Evolutionary conservation across 1,140 invertebrate genomes (phyloP), one percentile per base, ranked within the genome.

Genomic region (Heliconius hermathena): DNA sequence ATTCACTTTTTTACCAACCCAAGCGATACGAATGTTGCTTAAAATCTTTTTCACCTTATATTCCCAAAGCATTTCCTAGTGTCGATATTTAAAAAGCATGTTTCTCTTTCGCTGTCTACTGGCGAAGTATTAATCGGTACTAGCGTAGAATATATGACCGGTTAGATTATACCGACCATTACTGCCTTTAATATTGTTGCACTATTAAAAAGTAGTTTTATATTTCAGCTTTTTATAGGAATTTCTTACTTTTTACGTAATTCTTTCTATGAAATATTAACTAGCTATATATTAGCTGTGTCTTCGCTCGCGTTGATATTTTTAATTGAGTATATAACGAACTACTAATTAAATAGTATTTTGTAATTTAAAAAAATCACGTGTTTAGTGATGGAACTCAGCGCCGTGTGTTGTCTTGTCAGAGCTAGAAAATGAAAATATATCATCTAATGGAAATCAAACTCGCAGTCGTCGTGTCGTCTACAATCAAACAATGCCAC

Each of bases 81-180:
- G 29, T 20, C 33, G 74, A 76, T 46, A 70, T 76, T 76, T 76
- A 46, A 76, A 76, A 71, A 29, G 74, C 60, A 75, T 71, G 60
- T 76, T 76, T 76, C 38, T 38, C 74, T 70, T 46, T 38, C 60
- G 36, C 74, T 76, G 74, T 76, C 74, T 76, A 70, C 74, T 52
- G 60, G 22, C 74, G 74, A 76, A 60, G 74, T 70, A 76, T 76
- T 76, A 76, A 76, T 76, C 74, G 74, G 36, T 66, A 38, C 60
- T 76, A 76, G 70, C 57, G 74, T 76, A 49, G 74, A 71, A 76
- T 76, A 76, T 76, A 76, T 76, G 74, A 66, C 60, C 60, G 74
- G 74, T 71, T 70, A 54, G 74, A 76, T 76, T 76, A 76, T 76
- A 76, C 60, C 74, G 38, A 76, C 38, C 66, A 76, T 76, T 70